These are phyloP conservation scores for Xenopus tropicalis DNA, from an alignment of 2,113 vertebrate genomes.

Conservation along the genomic window UCB_Xtro_10.0 CM004446.2:139315001-139315500, in stretches of 20 bases:
- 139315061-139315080: too few relatives aligned
- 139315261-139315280: background rate
- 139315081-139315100: too few relatives aligned
- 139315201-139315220: background rate
- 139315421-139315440: conserved; percentile 34
- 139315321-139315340: conserved; percentile 49
- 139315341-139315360: conserved; percentile 40
- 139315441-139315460: conserved; percentile 40
- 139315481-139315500: conserved; percentile 1
- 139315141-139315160: too few relatives aligned
- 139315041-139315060: too few relatives aligned
- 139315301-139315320: conserved; percentile 38
- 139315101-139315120: too few relatives aligned
- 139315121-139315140: too few relatives aligned
- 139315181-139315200: too few relatives aligned
- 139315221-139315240: background rate
- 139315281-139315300: background rate
- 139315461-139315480: background rate
- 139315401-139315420: conserved; percentile 24
- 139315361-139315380: conserved; percentile 18
- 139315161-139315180: too few relatives aligned
- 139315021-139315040: too few relatives aligned
- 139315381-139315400: conserved; percentile 28
- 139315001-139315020: too few relatives aligned
- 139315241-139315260: background rate